Percentiles rank a stretch among this genome's conserved stretches.
phyloP scores from a whole-genome alignment of 2,888 invertebrate genomes.

The Drosophila sordidapex region DNA sequence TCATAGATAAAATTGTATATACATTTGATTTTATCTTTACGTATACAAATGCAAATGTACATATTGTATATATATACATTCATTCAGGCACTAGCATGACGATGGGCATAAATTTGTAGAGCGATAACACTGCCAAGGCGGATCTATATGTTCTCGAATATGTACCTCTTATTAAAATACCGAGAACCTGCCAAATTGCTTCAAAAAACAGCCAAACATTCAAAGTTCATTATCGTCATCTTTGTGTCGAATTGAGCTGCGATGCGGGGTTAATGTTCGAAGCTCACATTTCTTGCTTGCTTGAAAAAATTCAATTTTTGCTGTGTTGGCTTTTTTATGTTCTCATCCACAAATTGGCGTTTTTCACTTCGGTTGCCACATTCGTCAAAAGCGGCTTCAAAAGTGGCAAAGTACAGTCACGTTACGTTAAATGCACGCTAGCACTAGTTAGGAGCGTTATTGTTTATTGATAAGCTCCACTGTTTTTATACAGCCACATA shows the following conservation, averaged over 20 bases:
- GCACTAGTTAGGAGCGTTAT: conserved; percentile 31
- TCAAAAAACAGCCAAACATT: background rate
- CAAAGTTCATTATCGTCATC: conserved; percentile 43
- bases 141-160: conserved; percentile 26
- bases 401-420: conserved; percentile 46
- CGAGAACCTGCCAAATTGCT: conserved; percentile 16
- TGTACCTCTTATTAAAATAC: background rate
- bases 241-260: conserved; percentile 20
- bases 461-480: conserved; percentile 47
- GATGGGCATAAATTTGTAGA: conserved; percentile 19
- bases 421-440: conserved; percentile 36
- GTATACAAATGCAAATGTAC: background rate
- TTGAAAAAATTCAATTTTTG: conserved; percentile 22
- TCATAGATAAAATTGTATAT: conserved; percentile 9
- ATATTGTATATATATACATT: conserved; percentile 18
- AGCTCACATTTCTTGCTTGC: conserved; percentile 29
- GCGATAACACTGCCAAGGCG: conserved; percentile 37
- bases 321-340: conserved; percentile 24
- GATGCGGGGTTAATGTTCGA: conserved; percentile 47
- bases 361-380: conserved; percentile 26
- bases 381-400: conserved; percentile 10
- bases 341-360: conserved; percentile 9
- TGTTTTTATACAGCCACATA: conserved; percentile 23
- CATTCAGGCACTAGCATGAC: conserved; percentile 28
- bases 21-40: background rate